Percentiles rank a stretch among this genome's conserved stretches.
Evolutionary conservation across 2,113 vertebrate species (phyloP).

Genomic region (Vombatus ursinus): DNA sequence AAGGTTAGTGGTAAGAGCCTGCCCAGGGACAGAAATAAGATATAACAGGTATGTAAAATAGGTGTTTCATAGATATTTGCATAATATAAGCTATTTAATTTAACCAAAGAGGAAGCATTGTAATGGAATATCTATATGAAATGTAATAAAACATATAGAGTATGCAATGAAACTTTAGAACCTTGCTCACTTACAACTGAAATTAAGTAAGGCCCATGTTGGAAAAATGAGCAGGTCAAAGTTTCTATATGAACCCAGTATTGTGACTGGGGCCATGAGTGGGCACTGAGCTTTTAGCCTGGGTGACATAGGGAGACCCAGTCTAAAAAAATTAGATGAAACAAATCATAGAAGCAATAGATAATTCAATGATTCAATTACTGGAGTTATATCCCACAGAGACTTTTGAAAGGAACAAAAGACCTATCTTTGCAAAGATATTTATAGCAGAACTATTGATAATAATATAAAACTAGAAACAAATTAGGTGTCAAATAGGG

Average conservation of each 20-base stretch:
- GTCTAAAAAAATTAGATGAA: background rate
- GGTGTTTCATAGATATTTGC: background rate
- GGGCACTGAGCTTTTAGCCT: background rate
- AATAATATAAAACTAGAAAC: background rate
- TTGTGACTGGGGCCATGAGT: background rate
- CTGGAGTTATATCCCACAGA: background rate
- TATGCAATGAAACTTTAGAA: background rate
- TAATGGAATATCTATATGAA: background rate
- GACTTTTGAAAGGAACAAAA: background rate
- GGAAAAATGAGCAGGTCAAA: background rate
- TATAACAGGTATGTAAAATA: background rate
- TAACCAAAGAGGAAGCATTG: background rate
- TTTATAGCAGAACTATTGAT: background rate
- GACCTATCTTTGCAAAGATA: background rate
- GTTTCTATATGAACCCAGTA: background rate
- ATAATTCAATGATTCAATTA: background rate
- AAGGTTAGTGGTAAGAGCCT: background rate
- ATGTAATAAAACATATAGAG: background rate
- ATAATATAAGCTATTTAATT: background rate
- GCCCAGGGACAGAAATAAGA: background rate
- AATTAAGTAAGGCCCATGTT: background rate
- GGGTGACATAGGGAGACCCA: background rate
- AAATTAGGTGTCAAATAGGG: background rate
- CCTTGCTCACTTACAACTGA: background rate
- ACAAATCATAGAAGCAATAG: background rate